Conservation (phyloP, 2,113 vertebrate genomes). For the Rhinolophus sinicus region DNA sequence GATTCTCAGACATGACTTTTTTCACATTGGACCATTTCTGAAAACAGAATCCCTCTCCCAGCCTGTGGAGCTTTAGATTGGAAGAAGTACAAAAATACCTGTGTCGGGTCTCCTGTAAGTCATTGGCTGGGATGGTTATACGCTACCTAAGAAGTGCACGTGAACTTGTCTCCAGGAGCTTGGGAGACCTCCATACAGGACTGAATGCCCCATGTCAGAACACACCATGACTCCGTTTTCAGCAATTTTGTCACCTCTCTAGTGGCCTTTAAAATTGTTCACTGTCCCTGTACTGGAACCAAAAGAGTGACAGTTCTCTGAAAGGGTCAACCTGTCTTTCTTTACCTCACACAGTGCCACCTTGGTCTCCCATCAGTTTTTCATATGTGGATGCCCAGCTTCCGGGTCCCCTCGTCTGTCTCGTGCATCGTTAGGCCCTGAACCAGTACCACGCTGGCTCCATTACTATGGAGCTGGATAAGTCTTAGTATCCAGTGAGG, state of each 20-base stretch:
- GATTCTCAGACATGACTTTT: background rate
- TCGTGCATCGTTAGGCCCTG: background rate
- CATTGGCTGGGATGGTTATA: background rate
- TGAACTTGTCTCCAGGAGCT: background rate
- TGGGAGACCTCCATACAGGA: background rate
- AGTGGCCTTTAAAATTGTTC: background rate
- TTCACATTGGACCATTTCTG: background rate
- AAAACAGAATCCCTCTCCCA: background rate
- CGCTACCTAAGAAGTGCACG: background rate
- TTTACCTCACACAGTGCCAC: background rate
- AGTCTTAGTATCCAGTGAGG: background rate
- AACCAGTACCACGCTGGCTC: background rate
- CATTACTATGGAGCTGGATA: background rate
- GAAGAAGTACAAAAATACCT: background rate
- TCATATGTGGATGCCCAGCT: rapidly evolving
- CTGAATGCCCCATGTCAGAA: background rate
- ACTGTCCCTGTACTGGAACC: background rate
- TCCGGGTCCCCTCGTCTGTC: background rate
- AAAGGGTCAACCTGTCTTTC: background rate
- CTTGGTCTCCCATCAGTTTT: background rate
- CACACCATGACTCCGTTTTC: background rate
- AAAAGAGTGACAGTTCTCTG: background rate
- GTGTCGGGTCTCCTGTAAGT: background rate
- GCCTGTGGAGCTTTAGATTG: background rate
- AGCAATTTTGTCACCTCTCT: background rate